These are phyloP conservation scores for Calyptommatus sinebrachiatus DNA, from an alignment of 2,113 vertebrate species.

Conservation along the genomic window DNA sequence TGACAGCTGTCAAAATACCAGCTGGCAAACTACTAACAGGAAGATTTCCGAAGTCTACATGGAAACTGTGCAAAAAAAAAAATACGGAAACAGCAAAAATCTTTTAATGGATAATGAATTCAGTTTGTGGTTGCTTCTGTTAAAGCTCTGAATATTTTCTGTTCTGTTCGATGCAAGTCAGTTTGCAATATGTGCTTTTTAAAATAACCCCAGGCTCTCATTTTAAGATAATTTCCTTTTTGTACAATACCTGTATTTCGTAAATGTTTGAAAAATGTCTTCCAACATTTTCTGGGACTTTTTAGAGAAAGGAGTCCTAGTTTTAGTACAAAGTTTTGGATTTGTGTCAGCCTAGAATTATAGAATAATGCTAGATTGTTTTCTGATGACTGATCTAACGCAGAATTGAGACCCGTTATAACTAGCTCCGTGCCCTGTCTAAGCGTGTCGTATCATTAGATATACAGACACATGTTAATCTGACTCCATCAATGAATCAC, in stretches of 20 bases:
- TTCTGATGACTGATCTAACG: no score
- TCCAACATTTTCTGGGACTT: no score
- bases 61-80: not conserved
- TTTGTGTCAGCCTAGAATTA: slow-evolving; percentile 13
- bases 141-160: not conserved
- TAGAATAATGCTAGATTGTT: no score
- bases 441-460: no score
- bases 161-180: not conserved
- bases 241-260: no score
- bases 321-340: slow-evolving; percentile 8
- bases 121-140: not conserved
- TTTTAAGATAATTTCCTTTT: not conserved
- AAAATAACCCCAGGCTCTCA: not conserved
- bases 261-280: no score
- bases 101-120: not conserved
- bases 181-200: not conserved
- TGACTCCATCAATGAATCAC: no score
- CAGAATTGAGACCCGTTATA: no score
- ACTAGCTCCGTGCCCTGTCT: no score
- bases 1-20: slow-evolving; percentile 37
- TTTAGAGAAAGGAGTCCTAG: no score
- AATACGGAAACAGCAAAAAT: not conserved
- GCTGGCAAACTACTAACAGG: slow-evolving; percentile 12
- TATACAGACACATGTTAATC: no score
- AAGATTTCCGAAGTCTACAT: not conserved